Evolutionary conservation across 2,113 vertebrate genomes (phyloP), one percentile per base, ranked within the genome.

Genomic region (Illadopsis cleaveri): DNA sequence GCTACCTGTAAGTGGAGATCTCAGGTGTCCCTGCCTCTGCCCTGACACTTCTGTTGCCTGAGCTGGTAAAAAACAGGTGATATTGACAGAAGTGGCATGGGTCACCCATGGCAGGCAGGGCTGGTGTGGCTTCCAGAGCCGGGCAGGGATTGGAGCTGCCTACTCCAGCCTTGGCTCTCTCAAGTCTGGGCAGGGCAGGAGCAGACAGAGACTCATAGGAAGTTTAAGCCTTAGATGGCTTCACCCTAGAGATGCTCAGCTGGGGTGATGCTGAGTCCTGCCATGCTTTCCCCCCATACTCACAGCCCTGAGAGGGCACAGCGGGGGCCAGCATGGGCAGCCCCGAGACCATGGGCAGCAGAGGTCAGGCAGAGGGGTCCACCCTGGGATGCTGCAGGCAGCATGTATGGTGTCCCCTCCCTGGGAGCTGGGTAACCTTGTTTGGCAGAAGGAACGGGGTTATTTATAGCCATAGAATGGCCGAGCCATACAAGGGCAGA

Each of bases 391-490:
- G 24, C 21, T 88, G 61, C 18, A 78, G 54, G 57, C 72, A 50
- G 61, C 28, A 35, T 3, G 40, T 48, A 7, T 24, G 21, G 45
- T 27, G 3, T 61, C 57, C 58, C 50, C 40, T 71, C 86, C 60
- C 84, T 31, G 38, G 44, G 50, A 82, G 50, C 69, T 62, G 84
- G 47, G 80, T 68, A 84, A 58, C 84, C 66, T 66, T 70, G 45
- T 88, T 89, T 96, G 95, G 94, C 79, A 81, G 82, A 89, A 95
- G 44, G 47, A 77, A 28, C 4, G 0, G 44, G 18, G 79, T 86
- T 96, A 95, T 97, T 97, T 94, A 96, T 97, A 97, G 95, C 31
- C 2, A 4, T 65, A 90, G 93, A 94, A 91, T 76, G 76, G 89
- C 69, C 11, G 0, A 92, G 69, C 95, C 96, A 81, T 97, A 96